Evolutionary conservation across 2,797 vertebrate species (phyloP).

Genomic region (Nothura maculosa): DNA sequence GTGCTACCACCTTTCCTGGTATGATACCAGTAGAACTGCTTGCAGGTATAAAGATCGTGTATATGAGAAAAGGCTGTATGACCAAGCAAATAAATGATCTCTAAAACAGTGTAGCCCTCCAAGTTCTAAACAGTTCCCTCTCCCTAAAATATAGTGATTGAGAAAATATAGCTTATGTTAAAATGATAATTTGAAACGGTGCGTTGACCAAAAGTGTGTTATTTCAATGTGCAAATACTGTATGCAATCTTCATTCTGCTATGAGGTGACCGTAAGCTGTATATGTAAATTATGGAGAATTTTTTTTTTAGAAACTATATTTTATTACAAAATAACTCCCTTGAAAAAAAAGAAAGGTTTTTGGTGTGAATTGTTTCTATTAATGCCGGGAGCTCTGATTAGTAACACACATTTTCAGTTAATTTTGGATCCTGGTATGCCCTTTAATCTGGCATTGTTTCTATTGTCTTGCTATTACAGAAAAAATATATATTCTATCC

Average conservation of each 20-base stretch:
- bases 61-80: rapidly evolving
- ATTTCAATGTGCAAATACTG: not conserved
- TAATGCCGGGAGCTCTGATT: conserved; percentile 67
- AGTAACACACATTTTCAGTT: conserved; percentile 75
- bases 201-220: rapidly evolving
- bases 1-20: not conserved
- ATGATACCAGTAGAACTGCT: not conserved
- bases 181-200: not conserved
- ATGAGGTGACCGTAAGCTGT: conserved; percentile 7
- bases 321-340: conserved; percentile 55
- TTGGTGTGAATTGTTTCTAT: conserved; percentile 75
- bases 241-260: conserved; percentile 16
- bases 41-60: not conserved
- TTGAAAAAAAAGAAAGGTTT: conserved; percentile 42
- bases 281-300: conserved; percentile 60
- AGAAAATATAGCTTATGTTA: not conserved
- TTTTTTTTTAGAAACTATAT: conserved; percentile 68
- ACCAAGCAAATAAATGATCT: not conserved
- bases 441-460: conserved; percentile 66
- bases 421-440: conserved; percentile 58
- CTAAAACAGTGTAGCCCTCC: rapidly evolving
- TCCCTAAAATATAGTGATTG: rapidly evolving
- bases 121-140: rapidly evolving
- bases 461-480: conserved; percentile 61
- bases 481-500: conserved; percentile 55